Base-by-base conservation (phyloP, 2,888 invertebrate genomes). In the Melinaea marsaeus region DNA sequence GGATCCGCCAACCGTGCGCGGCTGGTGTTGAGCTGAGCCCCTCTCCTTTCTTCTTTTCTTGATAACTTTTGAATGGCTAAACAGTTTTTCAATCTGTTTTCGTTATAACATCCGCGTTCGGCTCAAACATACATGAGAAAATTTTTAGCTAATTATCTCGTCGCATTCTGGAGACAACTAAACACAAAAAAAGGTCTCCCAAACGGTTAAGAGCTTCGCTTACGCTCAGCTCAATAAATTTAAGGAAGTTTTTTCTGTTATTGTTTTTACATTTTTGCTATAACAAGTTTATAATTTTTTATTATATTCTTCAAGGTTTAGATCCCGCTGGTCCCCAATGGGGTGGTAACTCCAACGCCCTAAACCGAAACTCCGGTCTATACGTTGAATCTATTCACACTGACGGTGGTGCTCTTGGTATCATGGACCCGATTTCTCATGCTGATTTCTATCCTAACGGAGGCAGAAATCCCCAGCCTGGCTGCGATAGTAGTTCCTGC, bases 381-480 rank as follows among this genome's bases (percentile, higher is more conserved):
- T 80, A 79, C 61, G 81, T 81, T 0, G 81, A 83, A 62, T 70
- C 72, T 2, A 80, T 83, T 59, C 80, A 82, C 65, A 82, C 82
- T 0, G 78, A 81, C 34, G 79, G 78, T 54, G 74, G 77, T 3
- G 11, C 70, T 13, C 73, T 79, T 1, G 82, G 81, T 37, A 79
- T 81, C 62, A 71, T 73, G 57, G 73, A 74, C 45, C 72, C 77
- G 0, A 74, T 79, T 33, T 75, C 73, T 3, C 59, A 77, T 55
- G 74, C 74, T 2, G 75, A 83, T 67, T 83, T 83, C 70, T 82
- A 80, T 62, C 79, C 78, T 32, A 80, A 80, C 59, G 78, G 79
- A 22, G 80, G 78, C 4, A 71, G 73, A 57, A 73, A 73, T 63
- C 56, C 59, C 7, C 79, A 79, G 68, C 80, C 80, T 13, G 80